These are phyloP conservation scores for Micropterix aruncella DNA, from an alignment of 2,888 invertebrate genomes.

Conservation along the genomic window DNA sequence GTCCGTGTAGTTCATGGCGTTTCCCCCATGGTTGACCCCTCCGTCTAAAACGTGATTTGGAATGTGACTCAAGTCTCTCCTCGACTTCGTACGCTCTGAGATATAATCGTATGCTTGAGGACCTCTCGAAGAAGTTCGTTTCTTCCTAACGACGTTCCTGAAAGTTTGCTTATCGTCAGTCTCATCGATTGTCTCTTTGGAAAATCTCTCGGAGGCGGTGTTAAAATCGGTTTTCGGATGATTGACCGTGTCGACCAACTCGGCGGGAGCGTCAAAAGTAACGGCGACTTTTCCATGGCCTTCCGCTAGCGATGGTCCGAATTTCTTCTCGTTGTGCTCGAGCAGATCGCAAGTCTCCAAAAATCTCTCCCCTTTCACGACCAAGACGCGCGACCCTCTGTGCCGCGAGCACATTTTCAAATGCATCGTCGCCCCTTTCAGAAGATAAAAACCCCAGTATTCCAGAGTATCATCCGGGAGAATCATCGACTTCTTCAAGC, in stretches of 20 bases:
- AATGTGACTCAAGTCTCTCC: slow-evolving; percentile 21
- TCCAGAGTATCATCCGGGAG: slow-evolving; percentile 75
- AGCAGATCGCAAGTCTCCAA: slow-evolving; percentile 65
- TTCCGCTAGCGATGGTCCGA: slow-evolving; percentile 41
- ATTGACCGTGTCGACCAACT: slow-evolving; percentile 10
- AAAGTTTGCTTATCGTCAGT: background rate
- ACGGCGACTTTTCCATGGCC: slow-evolving; percentile 41
- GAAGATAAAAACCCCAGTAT: slow-evolving; percentile 78
- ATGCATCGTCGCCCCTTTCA: slow-evolving; percentile 63
- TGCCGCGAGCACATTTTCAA: slow-evolving; percentile 69
- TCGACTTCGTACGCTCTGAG: background rate
- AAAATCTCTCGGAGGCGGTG: slow-evolving; percentile 1
- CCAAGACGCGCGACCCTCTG: slow-evolving; percentile 64
- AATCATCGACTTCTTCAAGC: slow-evolving; percentile 67
- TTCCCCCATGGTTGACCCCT: slow-evolving; percentile 66
- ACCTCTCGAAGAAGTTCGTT: background rate
- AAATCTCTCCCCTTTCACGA: slow-evolving; percentile 66
- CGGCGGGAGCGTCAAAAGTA: slow-evolving; percentile 26
- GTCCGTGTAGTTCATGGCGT: slow-evolving; percentile 42
- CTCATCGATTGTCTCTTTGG: background rate
- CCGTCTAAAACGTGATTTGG: slow-evolving; percentile 46
- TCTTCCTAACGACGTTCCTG: background rate
- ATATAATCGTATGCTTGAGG: background rate
- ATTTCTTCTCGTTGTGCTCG: slow-evolving; percentile 51
- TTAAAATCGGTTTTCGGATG: slow-evolving; percentile 1